A percentile compares a stretch with the other conserved stretches of the same genome.
phyloP scores from a whole-genome alignment of 1,140 invertebrate genomes.

The Drosophila bipectinata region DNA sequence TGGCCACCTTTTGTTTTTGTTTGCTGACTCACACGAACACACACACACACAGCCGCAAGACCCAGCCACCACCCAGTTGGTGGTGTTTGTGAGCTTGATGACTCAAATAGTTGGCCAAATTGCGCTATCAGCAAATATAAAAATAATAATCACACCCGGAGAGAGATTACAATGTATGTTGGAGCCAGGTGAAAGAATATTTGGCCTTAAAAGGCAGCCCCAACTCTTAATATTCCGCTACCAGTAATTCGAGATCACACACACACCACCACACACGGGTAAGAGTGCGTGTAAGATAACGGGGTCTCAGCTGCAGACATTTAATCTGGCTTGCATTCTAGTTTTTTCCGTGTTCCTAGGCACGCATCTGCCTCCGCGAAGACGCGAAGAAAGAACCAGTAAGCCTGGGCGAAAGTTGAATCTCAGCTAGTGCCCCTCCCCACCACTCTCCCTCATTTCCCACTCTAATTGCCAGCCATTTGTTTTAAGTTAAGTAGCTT shows the following conservation, averaged over 20 bases:
- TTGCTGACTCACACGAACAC: conserved; percentile 54
- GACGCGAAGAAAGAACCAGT: conserved; percentile 35
- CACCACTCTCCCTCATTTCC: conserved; percentile 23
- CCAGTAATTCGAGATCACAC: conserved; percentile 47
- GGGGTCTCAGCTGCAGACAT: conserved; percentile 61
- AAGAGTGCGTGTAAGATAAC: conserved; percentile 36
- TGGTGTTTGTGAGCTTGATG: conserved; percentile 21
- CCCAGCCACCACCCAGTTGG: conserved; percentile 30
- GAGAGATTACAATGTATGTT: conserved; percentile 37
- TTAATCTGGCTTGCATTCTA: conserved; percentile 60
- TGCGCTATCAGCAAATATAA: conserved; percentile 49
- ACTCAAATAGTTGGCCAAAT: conserved; percentile 69
- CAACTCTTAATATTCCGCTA: not conserved
- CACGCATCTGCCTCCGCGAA: conserved; percentile 47
- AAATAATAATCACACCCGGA: conserved; percentile 8
- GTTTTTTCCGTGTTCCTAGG: conserved; percentile 32
- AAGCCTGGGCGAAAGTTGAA: conserved; percentile 52
- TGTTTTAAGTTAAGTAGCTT: conserved; percentile 44
- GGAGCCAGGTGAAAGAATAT: conserved; percentile 9
- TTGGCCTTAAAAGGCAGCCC: conserved; percentile 45
- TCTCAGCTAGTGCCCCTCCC: conserved; percentile 15
- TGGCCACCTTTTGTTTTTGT: conserved; percentile 46
- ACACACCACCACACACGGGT: not conserved
- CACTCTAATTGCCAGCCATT: conserved; percentile 43
- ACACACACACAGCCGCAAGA: conserved; percentile 44